phyloP scores from a whole-genome alignment of 2,113 vertebrate species.

The Dasypus novemcinctus region DNA sequence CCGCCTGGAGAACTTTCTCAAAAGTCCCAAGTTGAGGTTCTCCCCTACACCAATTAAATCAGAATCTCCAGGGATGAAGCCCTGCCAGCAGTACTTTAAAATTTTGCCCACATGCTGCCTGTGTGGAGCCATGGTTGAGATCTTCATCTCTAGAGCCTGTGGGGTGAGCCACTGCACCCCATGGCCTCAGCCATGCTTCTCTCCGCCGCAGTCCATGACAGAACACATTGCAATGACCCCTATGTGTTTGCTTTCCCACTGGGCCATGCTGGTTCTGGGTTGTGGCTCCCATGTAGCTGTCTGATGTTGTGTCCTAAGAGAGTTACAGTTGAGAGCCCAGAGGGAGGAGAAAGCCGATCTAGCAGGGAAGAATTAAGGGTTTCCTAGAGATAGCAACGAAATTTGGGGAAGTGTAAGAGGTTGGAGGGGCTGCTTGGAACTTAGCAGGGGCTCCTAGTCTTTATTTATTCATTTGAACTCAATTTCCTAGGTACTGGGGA shows the following conservation, averaged over 20 bases:
- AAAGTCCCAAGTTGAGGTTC: neutral
- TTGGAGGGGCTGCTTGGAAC: neutral
- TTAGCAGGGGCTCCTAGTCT: neutral
- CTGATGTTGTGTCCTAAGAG: neutral
- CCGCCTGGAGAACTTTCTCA: neutral
- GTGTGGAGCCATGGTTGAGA: neutral
- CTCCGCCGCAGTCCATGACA: neutral
- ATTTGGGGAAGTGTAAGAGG: neutral
- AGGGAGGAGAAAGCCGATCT: neutral
- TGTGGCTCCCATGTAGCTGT: neutral
- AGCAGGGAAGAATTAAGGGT: neutral
- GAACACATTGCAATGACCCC: rapidly evolving
- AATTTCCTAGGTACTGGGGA: neutral
- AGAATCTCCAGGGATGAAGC: neutral
- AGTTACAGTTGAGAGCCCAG: neutral
- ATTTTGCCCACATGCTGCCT: neutral
- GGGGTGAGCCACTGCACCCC: neutral
- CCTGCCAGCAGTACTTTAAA: neutral
- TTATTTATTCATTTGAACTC: neutral
- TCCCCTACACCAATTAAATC: neutral
- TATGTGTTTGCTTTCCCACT: neutral
- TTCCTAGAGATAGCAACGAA: neutral
- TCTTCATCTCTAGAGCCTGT: neutral
- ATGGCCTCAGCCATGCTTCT: neutral
- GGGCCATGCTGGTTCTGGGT: neutral